These are phyloP conservation scores for Hyperoplus lanceolatus DNA, from an alignment of 2,797 vertebrate species.

Conservation along the genomic window DNA sequence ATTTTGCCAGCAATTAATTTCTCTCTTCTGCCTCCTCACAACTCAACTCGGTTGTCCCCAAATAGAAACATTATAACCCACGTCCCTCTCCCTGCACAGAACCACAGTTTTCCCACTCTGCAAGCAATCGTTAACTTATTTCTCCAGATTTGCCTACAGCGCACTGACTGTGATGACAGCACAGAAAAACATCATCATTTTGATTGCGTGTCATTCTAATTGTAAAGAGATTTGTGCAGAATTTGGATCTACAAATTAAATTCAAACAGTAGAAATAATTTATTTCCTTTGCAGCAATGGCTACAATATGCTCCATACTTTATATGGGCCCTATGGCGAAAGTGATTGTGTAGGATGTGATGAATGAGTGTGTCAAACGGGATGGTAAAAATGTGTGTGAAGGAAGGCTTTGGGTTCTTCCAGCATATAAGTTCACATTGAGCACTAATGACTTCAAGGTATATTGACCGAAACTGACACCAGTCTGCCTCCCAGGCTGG, in stretches of 20 bases:
- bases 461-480: constrained; percentile 50
- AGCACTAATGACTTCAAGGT: constrained; percentile 44
- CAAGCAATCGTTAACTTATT: constrained; percentile 24
- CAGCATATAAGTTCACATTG: constrained; percentile 41
- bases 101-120: constrained; percentile 54
- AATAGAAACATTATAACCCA: constrained; percentile 67
- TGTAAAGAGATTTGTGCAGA: not conserved
- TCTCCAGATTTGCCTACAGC: constrained; percentile 6
- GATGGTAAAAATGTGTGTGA: not conserved
- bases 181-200: constrained; percentile 20
- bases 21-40: constrained; percentile 63
- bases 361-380: not conserved
- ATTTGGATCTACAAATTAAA: not conserved
- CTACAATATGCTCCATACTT: not conserved
- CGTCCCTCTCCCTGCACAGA: constrained; percentile 62
- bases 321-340: not conserved
- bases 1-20: constrained; percentile 65
- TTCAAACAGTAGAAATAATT: not conserved
- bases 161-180: constrained; percentile 6
- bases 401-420: not conserved
- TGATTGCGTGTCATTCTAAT: not conserved
- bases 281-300: not conserved
- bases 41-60: constrained; percentile 48
- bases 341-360: not conserved
- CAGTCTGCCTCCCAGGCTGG: constrained; percentile 41